phyloP scores from a whole-genome alignment of 1,140 invertebrate species.

The Drosophila jambulina region DNA sequence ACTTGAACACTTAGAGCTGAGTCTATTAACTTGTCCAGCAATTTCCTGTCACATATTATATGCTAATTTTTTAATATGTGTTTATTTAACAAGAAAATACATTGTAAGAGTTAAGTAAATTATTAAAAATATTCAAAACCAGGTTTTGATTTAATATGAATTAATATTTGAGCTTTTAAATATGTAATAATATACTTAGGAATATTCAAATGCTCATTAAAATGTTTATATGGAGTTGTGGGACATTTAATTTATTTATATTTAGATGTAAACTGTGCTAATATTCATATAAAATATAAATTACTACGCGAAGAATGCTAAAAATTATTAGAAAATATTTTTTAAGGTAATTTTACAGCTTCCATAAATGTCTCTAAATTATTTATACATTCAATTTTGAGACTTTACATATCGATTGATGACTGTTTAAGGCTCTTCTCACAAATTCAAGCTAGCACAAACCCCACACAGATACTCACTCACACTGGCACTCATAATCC shows the following conservation, averaged over 20 bases:
- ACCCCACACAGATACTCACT: neutral
- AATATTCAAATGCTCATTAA: neutral
- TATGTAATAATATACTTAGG: neutral
- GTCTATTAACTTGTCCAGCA: constrained; percentile 19
- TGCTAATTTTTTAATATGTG: constrained; percentile 1
- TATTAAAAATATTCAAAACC: neutral
- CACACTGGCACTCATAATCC: constrained; percentile 29
- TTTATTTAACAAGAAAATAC: neutral
- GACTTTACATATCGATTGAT: neutral
- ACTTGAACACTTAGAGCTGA: neutral
- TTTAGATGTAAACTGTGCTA: too few species aligned
- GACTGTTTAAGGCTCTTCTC: neutral
- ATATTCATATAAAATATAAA: too few species aligned
- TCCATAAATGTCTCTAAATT: neutral
- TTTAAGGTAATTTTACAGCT: neutral
- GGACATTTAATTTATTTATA: neutral
- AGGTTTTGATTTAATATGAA: neutral
- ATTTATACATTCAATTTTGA: too few species aligned
- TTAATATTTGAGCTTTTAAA: neutral
- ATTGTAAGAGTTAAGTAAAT: neutral
- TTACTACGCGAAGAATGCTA: too few species aligned
- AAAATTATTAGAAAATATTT: too few species aligned
- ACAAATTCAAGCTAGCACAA: constrained; percentile 1
- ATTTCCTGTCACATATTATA: constrained; percentile 24
- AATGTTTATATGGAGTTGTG: neutral